Evolutionary conservation across 1,140 invertebrate species (phyloP).

Genomic region (Trichomalopsis sarcophagae): DNA sequence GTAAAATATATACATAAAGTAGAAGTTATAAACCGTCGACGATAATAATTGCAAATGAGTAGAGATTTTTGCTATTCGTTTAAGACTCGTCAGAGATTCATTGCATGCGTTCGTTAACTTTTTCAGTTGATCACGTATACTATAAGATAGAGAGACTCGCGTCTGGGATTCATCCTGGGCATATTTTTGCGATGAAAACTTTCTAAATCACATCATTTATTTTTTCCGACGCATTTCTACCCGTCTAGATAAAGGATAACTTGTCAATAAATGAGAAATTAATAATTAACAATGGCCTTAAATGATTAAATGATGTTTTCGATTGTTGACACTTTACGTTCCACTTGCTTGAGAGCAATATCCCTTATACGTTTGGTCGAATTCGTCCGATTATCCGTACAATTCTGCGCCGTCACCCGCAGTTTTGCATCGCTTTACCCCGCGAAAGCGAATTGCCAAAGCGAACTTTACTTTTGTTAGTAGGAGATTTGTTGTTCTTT

Average conservation of each 20-base stretch:
- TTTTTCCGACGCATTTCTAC: conserved; percentile 17
- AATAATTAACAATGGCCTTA: conserved; percentile 45
- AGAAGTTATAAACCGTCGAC: neutral
- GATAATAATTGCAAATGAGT: neutral
- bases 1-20: conserved; percentile 1
- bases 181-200: conserved; percentile 38
- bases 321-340: conserved; percentile 37
- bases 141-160: conserved; percentile 8
- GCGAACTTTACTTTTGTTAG: conserved; percentile 55
- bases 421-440: conserved; percentile 71
- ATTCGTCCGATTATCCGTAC: conserved; percentile 24
- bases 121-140: conserved; percentile 4
- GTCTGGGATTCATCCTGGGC: conserved; percentile 16
- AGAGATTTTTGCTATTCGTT: neutral
- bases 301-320: conserved; percentile 19
- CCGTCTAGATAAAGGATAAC: conserved; percentile 22
- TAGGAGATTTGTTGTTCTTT: conserved; percentile 41
- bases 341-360: conserved; percentile 49
- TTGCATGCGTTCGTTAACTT: conserved; percentile 13
- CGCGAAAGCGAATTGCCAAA: conserved; percentile 71
- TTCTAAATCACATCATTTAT: conserved; percentile 32
- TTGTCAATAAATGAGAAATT: neutral
- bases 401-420: conserved; percentile 45
- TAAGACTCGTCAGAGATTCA: neutral
- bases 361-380: conserved; percentile 47